Conservation (phyloP, 1,140 invertebrate genomes). For the Conus ventricosus region DNA sequence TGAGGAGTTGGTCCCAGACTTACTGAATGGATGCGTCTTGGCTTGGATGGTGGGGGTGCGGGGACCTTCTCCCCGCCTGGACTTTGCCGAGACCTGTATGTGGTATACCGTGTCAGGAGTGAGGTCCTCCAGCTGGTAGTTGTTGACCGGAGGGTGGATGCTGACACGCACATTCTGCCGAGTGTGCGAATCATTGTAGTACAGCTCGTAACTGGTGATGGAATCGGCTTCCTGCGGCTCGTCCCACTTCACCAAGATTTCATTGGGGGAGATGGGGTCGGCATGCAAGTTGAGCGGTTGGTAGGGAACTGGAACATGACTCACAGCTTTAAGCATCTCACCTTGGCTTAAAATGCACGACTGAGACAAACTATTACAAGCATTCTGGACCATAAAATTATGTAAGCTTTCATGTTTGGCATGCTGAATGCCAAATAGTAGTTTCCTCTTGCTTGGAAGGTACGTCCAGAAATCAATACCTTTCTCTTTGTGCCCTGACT, state of each 20-base stretch:
- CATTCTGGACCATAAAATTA: too few relatives aligned
- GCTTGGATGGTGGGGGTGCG: conserved; percentile 95
- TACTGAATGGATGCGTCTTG: conserved; percentile 97
- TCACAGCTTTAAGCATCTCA: not conserved
- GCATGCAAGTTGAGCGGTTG: conserved; percentile 89
- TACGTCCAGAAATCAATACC: too few relatives aligned
- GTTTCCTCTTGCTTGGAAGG: too few relatives aligned
- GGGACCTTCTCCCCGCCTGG: conserved; percentile 93
- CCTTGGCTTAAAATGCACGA: too few relatives aligned
- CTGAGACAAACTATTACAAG: too few relatives aligned
- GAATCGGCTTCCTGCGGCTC: conserved; percentile 90
- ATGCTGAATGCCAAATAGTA: too few relatives aligned
- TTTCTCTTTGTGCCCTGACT: too few relatives aligned
- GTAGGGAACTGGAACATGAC: conserved; percentile 85
- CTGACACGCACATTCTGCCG: conserved; percentile 81
- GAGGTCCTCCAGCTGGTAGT: conserved; percentile 89
- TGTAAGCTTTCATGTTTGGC: too few relatives aligned
- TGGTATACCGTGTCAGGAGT: conserved; percentile 97
- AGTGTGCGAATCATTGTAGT: conserved; percentile 95
- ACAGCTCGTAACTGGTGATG: conserved; percentile 95
- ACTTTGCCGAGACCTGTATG: conserved; percentile 95
- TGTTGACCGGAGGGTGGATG: conserved; percentile 84
- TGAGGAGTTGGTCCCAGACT: conserved; percentile 73
- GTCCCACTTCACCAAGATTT: conserved; percentile 91
- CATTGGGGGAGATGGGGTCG: conserved; percentile 79